Evolutionary conservation across 2,888 invertebrate species (phyloP).

Genomic region (Acrobasis suavella): DNA sequence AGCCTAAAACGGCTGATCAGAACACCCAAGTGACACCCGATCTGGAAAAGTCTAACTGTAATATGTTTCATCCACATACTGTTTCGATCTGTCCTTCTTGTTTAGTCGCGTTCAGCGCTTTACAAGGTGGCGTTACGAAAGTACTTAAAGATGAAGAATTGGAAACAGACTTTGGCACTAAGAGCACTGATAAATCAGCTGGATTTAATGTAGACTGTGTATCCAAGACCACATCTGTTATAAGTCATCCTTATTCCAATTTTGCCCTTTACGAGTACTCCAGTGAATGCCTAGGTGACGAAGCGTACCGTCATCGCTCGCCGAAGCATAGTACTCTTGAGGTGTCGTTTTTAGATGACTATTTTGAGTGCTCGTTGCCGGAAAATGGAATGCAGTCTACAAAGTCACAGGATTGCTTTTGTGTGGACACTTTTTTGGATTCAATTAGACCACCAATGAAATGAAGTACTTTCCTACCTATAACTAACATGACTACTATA

Average conservation of each 20-base stretch:
- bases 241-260: conserved; percentile 34
- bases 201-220: conserved; percentile 27
- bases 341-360: conserved; percentile 40
- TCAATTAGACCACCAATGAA: conserved; percentile 54
- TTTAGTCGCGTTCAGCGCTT: conserved; percentile 43
- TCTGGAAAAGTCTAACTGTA: neutral
- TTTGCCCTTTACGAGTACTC: conserved; percentile 32
- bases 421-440: conserved; percentile 55
- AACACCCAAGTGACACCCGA: neutral
- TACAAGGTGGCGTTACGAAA: conserved; percentile 41
- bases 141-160: conserved; percentile 59
- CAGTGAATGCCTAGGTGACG: conserved; percentile 33
- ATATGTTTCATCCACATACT: neutral
- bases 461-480: neutral
- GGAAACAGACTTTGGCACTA: conserved; percentile 43
- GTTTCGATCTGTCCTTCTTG: conserved; percentile 14
- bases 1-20: neutral
- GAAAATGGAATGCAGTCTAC: conserved; percentile 24
- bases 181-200: conserved; percentile 47
- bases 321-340: conserved; percentile 32
- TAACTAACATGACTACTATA: neutral
- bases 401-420: conserved; percentile 39
- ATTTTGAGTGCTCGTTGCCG: conserved; percentile 17
- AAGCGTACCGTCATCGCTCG: conserved; percentile 19
- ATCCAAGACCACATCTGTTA: conserved; percentile 46